Evolutionary conservation across 2,888 invertebrate species (phyloP).

Genomic region (Pseudoips prasinana): DNA sequence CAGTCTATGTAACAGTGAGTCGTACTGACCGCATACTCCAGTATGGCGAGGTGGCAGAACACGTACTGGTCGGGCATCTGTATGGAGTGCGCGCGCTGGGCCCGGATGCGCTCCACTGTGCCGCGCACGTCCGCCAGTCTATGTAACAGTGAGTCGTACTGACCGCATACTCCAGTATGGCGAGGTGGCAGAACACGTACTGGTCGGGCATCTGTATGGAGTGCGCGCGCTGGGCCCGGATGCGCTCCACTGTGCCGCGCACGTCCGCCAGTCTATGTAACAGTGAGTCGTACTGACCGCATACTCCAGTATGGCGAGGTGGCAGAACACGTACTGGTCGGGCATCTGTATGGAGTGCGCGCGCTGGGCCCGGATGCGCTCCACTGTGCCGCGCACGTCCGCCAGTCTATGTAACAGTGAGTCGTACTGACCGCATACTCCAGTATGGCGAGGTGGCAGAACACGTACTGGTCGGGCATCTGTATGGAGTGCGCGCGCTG

Average conservation of each 20-base stretch:
- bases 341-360: slow-evolving; percentile 98
- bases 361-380: too few relatives aligned
- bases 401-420: background rate
- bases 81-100: slow-evolving; percentile 96
- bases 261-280: too few relatives aligned
- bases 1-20: too few relatives aligned
- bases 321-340: slow-evolving; percentile 98
- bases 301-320: slow-evolving; percentile 93
- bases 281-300: slow-evolving; percentile 75
- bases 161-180: slow-evolving; percentile 92
- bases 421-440: slow-evolving; percentile 86
- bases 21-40: slow-evolving; percentile 88
- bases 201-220: slow-evolving; percentile 99
- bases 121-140: too few relatives aligned
- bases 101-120: too few relatives aligned
- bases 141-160: too few relatives aligned
- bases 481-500: slow-evolving; percentile 90
- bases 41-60: slow-evolving; percentile 96
- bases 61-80: slow-evolving; percentile 99
- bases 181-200: slow-evolving; percentile 98
- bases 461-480: slow-evolving; percentile 98
- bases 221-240: slow-evolving; percentile 93
- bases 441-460: slow-evolving; percentile 94
- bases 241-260: too few relatives aligned
- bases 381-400: too few relatives aligned